Conservation (phyloP, 23 tunicate species). For the Ascidia mentula region DNA sequence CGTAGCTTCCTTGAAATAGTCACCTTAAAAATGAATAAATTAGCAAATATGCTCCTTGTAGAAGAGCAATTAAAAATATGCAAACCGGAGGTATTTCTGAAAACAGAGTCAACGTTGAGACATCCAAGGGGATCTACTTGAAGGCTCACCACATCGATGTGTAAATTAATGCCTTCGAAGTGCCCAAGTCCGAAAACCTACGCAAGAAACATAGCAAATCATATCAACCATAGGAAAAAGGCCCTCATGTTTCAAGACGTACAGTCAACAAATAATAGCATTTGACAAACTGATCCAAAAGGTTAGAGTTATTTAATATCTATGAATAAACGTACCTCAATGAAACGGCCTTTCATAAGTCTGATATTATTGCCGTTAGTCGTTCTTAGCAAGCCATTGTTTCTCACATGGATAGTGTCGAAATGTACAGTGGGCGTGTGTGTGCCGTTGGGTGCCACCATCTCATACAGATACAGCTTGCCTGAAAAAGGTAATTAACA, state of each 20-base stretch:
- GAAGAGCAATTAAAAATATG: not conserved
- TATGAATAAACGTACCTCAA: slow-evolving; percentile 14
- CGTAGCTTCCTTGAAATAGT: not conserved
- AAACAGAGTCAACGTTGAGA: slow-evolving; percentile 17
- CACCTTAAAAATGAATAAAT: not conserved
- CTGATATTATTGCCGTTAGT: slow-evolving; percentile 19
- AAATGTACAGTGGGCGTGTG: slow-evolving; percentile 23
- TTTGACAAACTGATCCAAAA: not conserved
- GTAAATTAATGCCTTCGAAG: slow-evolving; percentile 11
- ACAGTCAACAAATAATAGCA: not conserved
- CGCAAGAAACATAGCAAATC: not conserved
- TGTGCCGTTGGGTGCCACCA: slow-evolving; percentile 14
- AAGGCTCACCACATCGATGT: slow-evolving; percentile 13
- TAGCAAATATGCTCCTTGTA: not conserved
- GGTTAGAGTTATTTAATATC: no score
- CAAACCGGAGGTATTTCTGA: not conserved
- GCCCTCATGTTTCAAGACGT: not conserved
- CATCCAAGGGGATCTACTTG: slow-evolving; percentile 31
- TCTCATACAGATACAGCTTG: slow-evolving; percentile 18
- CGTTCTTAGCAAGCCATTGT: slow-evolving; percentile 7
- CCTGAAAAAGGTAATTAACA: not conserved
- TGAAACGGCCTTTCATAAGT: not conserved
- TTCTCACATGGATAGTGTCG: slow-evolving; percentile 13
- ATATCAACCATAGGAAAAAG: not conserved
- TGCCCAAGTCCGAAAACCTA: slow-evolving; percentile 29